These are phyloP conservation scores for Haliclona indistincta DNA, from an alignment of 37 sponge, comb jelly and placozoan genomes.

Conservation along the genomic window DNA sequence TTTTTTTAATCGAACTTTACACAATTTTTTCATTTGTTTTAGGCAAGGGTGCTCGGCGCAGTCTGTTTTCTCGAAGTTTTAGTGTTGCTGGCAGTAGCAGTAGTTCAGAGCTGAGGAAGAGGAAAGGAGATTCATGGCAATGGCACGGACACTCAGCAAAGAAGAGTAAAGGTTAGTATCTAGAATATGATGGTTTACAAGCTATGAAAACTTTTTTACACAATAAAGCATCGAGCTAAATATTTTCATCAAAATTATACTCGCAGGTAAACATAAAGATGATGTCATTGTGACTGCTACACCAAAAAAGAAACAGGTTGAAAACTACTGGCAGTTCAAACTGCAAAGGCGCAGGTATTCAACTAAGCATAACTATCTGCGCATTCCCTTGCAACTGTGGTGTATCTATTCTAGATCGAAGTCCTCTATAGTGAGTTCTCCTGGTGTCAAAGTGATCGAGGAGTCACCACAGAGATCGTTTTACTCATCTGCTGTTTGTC, in stretches of 20 bases:
- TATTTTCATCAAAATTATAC: too few species aligned
- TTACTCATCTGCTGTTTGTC: conserved; percentile 17
- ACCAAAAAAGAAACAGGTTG: conserved; percentile 76
- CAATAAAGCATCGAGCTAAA: too few species aligned
- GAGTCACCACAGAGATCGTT: conserved; percentile 49
- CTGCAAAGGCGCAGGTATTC: conserved; percentile 65
- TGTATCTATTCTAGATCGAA: conserved; percentile 21
- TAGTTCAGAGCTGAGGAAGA: conserved; percentile 1
- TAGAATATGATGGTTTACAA: neutral
- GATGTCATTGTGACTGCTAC: conserved; percentile 64
- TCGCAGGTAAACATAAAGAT: neutral
- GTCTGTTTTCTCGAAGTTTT: conserved; percentile 42
- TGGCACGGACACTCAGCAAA: too few species aligned
- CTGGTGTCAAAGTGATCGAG: conserved; percentile 4
- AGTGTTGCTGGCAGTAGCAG: neutral
- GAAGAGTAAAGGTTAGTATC: conserved; percentile 1
- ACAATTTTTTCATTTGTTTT: neutral
- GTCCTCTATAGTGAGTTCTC: neutral
- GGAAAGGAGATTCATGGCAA: neutral
- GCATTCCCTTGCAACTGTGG: neutral
- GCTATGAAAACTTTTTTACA: neutral
- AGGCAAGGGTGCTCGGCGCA: conserved; percentile 43
- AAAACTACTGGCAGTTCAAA: conserved; percentile 60
- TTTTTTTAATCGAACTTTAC: neutral
- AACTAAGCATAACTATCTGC: too few species aligned